Evolutionary conservation across 2,888 invertebrate genomes (phyloP).

Genomic region (Diarsia brunnea): DNA sequence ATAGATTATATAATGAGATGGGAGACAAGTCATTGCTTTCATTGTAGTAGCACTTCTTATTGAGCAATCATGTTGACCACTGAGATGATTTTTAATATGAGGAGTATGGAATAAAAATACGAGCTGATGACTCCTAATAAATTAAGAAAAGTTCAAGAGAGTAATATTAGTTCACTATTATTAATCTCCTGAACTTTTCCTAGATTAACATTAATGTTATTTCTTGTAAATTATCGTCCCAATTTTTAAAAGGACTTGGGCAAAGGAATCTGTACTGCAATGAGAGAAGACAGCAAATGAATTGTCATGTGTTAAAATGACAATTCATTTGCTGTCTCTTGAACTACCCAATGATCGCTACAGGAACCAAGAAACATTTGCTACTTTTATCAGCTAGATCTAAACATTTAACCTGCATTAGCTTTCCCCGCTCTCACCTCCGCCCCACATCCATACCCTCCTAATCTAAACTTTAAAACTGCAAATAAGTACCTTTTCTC

Average conservation of each 20-base stretch:
- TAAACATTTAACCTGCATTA: background rate
- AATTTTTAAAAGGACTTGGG: background rate
- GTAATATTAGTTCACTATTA: too few relatives aligned
- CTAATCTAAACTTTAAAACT: constrained; percentile 51
- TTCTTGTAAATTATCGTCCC: background rate
- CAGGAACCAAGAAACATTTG: background rate
- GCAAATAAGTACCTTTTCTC: constrained; percentile 54
- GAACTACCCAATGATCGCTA: background rate
- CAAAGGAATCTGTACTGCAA: background rate
- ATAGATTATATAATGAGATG: too few relatives aligned
- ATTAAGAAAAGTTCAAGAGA: background rate
- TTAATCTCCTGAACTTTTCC: too few relatives aligned
- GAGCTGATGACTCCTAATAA: background rate
- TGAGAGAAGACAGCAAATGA: background rate
- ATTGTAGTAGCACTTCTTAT: background rate
- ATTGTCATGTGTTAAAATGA: background rate
- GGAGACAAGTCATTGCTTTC: background rate
- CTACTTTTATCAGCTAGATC: background rate
- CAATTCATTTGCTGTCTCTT: background rate
- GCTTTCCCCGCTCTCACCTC: background rate
- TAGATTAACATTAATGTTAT: background rate
- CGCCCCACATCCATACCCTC: background rate
- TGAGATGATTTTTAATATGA: background rate
- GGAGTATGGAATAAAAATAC: background rate
- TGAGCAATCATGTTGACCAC: background rate